Conservation (phyloP, 2,888 invertebrate species). For the Mellilla xanthometata region DNA sequence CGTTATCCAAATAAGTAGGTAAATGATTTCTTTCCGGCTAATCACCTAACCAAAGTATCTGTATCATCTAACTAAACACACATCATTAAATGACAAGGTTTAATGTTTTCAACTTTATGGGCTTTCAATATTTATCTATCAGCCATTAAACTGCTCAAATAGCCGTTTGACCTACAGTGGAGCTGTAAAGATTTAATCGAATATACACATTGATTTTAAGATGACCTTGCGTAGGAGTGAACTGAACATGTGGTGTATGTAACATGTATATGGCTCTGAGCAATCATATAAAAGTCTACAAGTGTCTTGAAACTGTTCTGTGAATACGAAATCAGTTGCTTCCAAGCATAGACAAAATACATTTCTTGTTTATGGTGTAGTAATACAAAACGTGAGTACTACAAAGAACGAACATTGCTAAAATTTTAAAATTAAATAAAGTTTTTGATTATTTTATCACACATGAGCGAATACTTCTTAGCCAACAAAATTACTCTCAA, state of each 20-base stretch:
- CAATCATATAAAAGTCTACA: not conserved
- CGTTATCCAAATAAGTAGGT: too few relatives aligned
- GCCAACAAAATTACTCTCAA: too few relatives aligned
- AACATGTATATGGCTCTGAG: constrained; percentile 15
- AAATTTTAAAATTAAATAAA: too few relatives aligned
- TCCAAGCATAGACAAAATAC: too few relatives aligned
- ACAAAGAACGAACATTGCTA: too few relatives aligned
- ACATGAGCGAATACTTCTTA: too few relatives aligned
- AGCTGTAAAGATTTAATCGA: constrained; percentile 43
- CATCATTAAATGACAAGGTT: constrained; percentile 9
- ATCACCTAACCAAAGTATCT: too few relatives aligned
- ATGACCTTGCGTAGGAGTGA: constrained; percentile 55
- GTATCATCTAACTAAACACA: not conserved
- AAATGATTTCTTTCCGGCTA: too few relatives aligned
- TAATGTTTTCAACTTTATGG: constrained; percentile 6
- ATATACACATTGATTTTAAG: constrained; percentile 39
- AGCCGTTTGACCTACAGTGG: constrained; percentile 49
- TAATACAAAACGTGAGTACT: too few relatives aligned
- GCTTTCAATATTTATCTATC: constrained; percentile 12
- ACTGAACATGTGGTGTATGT: constrained; percentile 25
- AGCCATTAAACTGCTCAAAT: constrained; percentile 32
- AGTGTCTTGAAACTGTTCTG: constrained; percentile 4
- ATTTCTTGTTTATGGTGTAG: too few relatives aligned
- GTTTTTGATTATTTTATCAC: too few relatives aligned
- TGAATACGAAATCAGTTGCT: too few relatives aligned